Conservation (phyloP, 2,888 invertebrate genomes). For the Tryphoninae sp. region DNA sequence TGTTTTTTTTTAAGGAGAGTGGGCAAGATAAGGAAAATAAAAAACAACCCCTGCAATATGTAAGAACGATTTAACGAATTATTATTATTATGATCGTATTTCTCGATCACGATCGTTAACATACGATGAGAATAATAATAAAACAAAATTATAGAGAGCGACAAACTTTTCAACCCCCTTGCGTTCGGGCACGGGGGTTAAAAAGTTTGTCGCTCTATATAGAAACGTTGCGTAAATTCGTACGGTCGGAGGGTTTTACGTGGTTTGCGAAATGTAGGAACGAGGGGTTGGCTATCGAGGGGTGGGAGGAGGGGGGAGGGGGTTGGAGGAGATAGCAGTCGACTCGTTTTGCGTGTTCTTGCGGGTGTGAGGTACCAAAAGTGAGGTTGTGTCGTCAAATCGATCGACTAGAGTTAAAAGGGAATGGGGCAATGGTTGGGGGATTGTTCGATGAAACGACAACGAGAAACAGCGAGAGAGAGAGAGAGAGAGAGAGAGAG, state of each 20-base stretch:
- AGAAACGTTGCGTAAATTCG: constrained; percentile 46
- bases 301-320: background rate
- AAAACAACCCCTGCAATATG: too few species aligned
- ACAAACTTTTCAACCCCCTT: too few species aligned
- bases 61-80: too few species aligned
- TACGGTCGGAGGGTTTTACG: constrained; percentile 64
- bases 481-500: constrained; percentile 11
- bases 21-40: too few species aligned
- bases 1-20: too few species aligned
- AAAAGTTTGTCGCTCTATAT: constrained; percentile 14
- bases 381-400: constrained; percentile 67
- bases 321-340: background rate
- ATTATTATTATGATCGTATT: too few species aligned
- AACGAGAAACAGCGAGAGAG: constrained; percentile 47
- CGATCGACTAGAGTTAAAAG: constrained; percentile 60
- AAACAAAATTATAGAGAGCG: too few species aligned
- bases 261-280: constrained; percentile 48
- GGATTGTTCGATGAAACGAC: constrained; percentile 49
- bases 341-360: constrained; percentile 51
- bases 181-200: background rate
- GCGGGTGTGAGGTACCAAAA: constrained; percentile 60
- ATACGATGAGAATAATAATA: too few species aligned
- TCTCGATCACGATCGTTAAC: too few species aligned
- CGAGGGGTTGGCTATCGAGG: background rate
- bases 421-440: constrained; percentile 39